Evolutionary conservation across 1,140 invertebrate genomes (phyloP), one percentile per base, ranked within the genome.

Genomic region (Zophobas morio): DNA sequence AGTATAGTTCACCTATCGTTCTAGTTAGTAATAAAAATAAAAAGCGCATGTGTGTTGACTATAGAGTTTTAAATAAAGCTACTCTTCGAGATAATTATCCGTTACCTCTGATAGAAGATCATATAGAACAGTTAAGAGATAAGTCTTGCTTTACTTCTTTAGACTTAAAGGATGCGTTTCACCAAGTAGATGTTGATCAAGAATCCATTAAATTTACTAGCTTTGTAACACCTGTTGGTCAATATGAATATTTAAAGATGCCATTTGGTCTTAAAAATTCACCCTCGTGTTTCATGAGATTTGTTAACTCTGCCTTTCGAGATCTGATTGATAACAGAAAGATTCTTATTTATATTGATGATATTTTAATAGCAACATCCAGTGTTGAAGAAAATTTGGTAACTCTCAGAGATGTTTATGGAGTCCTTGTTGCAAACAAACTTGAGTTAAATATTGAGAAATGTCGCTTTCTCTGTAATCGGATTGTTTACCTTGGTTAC

Each of bases 41-140:
- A 3, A 78, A 80, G 0, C 70, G 89, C 20, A 84, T 90, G 6
- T 91, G 89, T 82, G 79, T 90, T 0, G 89, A 91, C 79, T 90
- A 86, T 78, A 78, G 89, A 4, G 57, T 74, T 35, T 71, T 90
- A 3, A 90, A 90, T 80, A 85, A 83, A 72, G 78, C 77, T 39
- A 80, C 84, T 34, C 39, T 81, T 36, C 80, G 83, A 81, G 81
- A 86, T 72, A 74, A 79, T 39, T 87, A 79, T 78, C 85, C 84
- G 3, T 70, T 84, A 39, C 85, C 85, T 0, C 57, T 84, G 2
- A 86, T 86, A 8, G 84, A 86, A 1, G 83, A 86, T 51, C 60
- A 82, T 8, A 56, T 86, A 2, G 85, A 86, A 35, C 60, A 75
- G 20, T 77, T 81, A 39, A 77, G 77, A 79, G 47, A 63, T 49